Evolutionary conservation across 2,888 invertebrate species (phyloP), one percentile per base, ranked within the genome.

Genomic region (Conchocele bisecta): DNA sequence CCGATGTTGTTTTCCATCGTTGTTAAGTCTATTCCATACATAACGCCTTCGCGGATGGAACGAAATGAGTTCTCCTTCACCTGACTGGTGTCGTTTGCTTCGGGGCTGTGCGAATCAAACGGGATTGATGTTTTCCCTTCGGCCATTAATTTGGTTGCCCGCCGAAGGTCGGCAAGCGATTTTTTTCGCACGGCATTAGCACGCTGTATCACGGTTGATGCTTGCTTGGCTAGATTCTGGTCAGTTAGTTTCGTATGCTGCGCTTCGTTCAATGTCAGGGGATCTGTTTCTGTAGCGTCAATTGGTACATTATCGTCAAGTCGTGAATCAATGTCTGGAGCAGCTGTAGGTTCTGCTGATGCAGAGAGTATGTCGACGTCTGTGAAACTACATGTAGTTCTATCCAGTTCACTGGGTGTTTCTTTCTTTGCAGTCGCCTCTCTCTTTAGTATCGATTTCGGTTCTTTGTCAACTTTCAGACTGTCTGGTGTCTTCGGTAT

Each of bases 1-100:
- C 86, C 86, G 5, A 86, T 53, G 48, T 79, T 83, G 53, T 82
- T 80, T 31, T 82, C 84, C 22, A 83, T 75, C 9, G 77, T 26
- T 11, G 60, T 69, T 56, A 79, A 75, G 15, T 81, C 81, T 28
- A 64, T 42, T 29, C 74, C 75, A 3, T 73, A 58, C 7, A 57
- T 46, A 7, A 28, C 48, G 7, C 70, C 60, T 11, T 77, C 70
- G 67, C 69, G 37, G 15, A 71, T 68, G 9, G 75, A 66, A 13
- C 75, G 46, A 26, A 73, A 75, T 33, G 78, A 66, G 17, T 68
- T 68, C 7, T 41, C 74, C 1, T 68, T 59, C 5, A 46, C 56
- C 13, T 59, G 41, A 42, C 60, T 58, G n/a, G 64, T 59, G 7
- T 82, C 79, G 26, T 82, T 80, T n/a, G 74, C 79, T 0, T 68